These are phyloP conservation scores for Pleuronectes platessa DNA, from an alignment of 2,113 vertebrate species.

Conservation along the genomic window DNA sequence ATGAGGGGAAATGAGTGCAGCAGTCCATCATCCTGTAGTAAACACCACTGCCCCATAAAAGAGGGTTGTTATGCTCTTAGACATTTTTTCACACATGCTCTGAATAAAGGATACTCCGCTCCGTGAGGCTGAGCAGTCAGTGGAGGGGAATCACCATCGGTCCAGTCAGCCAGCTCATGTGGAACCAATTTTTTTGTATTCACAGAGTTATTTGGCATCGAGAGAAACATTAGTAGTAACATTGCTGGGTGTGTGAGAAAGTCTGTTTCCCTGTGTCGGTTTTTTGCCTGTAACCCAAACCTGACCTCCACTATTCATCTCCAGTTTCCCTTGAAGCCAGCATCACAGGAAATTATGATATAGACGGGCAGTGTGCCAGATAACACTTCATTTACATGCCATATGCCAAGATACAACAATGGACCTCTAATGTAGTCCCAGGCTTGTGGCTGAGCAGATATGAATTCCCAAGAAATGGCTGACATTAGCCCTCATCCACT, in stretches of 20 bases:
- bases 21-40: slow-evolving; percentile 37
- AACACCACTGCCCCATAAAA: slow-evolving; percentile 35
- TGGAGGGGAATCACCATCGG: slow-evolving; percentile 1
- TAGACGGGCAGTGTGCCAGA: not conserved
- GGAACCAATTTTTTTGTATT: not conserved
- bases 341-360: not conserved
- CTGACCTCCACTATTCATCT: slow-evolving; percentile 2
- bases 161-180: not conserved
- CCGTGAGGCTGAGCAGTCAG: not conserved
- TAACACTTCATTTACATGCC: not conserved
- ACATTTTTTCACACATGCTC: not conserved
- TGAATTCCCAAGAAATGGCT: too few species aligned
- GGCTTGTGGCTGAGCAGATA: not conserved
- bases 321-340: not conserved
- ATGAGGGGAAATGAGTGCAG: not conserved
- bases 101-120: not conserved
- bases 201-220: too few species aligned
- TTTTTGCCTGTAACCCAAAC: slow-evolving; percentile 1
- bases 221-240: not conserved
- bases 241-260: not conserved
- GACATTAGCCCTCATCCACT: not conserved
- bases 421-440: not conserved
- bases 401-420: not conserved
- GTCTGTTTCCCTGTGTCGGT: not conserved
- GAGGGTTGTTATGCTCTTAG: slow-evolving; percentile 8